Evolutionary conservation across 2,888 invertebrate species (phyloP), one percentile per base, ranked within the genome.

Genomic region (Noctua comes): DNA sequence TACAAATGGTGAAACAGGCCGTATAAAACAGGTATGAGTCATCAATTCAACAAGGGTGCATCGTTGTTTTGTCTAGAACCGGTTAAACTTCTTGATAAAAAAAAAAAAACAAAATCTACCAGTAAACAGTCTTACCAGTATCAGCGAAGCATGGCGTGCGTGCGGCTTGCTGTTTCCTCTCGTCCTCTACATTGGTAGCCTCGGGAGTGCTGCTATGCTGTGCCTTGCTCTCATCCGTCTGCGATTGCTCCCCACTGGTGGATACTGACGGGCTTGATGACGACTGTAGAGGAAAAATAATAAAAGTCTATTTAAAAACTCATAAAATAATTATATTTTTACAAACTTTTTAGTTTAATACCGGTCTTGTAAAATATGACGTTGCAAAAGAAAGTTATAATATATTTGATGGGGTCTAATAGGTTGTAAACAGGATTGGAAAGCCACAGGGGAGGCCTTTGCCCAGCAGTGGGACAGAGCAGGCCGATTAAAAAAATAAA

Each of bases 221-320:
- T 82, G 98, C 98, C 96, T 98, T 98, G 92, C 98, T 98, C 94
- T 99, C 99, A 92, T 99, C 99, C 0, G 99, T 99, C 95, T 98
- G 98, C 71, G 97, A 97, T 86, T 93, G 94, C 24, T 94, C 92
- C 40, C 91, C 86, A 66, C 90, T 87, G 18, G 90, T 77, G 1
- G 92, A 84, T 5, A 87, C 84, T 59, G 87, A 88, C 36, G 92
- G 89, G 21, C 91, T 92, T 2, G 91, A 88, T 1, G 90, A 88
- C 0, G 91, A 87, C 93, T 93, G 89, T 1, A 16, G 40, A 65
- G 1, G 21, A 48, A 31, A 73, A 62, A 70, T 24, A 48, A 24
- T 57, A 65, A 21, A 54, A 54, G 7, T 8, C 11, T 11, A 24
- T 36, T 24, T 27, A 27, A 64, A 31, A 10, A 18, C 18, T 18